Percentiles rank a stretch among this genome's conserved stretches.
These are phyloP conservation scores for Butorides virescens DNA, from an alignment of 2,113 vertebrate species.

Conservation along the genomic window DNA sequence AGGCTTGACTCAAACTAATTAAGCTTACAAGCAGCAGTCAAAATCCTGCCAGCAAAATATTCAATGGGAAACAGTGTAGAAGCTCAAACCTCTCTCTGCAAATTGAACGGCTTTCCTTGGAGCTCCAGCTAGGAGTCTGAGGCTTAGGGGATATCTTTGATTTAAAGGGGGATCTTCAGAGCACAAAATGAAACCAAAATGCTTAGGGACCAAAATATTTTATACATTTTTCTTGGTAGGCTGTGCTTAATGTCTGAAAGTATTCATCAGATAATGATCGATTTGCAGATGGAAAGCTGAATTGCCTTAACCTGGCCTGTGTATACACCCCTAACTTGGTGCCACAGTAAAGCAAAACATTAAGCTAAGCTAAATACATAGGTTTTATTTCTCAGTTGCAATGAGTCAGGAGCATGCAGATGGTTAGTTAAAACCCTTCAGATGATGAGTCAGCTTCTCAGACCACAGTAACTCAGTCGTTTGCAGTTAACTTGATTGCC, in stretches of 20 bases:
- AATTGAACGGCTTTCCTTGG: slow-evolving; percentile 20
- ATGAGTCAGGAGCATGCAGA: neutral
- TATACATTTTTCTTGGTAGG: neutral
- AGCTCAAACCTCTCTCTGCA: neutral
- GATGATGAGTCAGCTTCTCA: neutral
- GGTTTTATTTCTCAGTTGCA: neutral
- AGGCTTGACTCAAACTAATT: slow-evolving; percentile 32
- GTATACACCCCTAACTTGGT: neutral
- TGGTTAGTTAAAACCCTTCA: neutral
- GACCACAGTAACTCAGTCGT: neutral
- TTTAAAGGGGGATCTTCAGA: slow-evolving; percentile 44
- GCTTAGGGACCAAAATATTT: neutral
- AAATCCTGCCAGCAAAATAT: slow-evolving; percentile 19
- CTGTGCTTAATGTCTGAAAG: neutral
- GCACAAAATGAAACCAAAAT: slow-evolving; percentile 51
- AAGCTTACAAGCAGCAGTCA: slow-evolving; percentile 33
- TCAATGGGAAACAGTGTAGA: neutral
- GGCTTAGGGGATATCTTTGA: slow-evolving; percentile 9
- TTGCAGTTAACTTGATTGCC: neutral
- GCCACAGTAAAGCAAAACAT: neutral
- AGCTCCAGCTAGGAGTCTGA: neutral
- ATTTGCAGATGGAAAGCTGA: neutral
- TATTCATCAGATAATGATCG: neutral
- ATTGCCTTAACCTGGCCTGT: neutral
- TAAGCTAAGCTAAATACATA: neutral